Evolutionary conservation across 2,113 vertebrate genomes (phyloP).

Genomic region (Tachysurus vachellii): DNA sequence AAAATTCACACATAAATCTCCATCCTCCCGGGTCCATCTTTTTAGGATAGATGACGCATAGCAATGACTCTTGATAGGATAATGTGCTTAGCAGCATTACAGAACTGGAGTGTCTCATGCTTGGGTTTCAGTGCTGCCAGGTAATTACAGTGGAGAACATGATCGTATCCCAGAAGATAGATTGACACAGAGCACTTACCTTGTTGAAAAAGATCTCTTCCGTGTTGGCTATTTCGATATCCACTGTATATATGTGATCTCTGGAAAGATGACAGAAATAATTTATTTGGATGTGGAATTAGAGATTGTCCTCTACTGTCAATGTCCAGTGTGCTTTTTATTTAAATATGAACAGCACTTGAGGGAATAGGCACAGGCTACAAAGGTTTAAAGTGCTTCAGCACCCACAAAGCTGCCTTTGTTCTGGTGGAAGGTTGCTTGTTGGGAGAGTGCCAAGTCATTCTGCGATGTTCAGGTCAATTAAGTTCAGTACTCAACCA

Average conservation of each 20-base stretch:
- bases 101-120: constrained; percentile 38
- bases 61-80: constrained; percentile 68
- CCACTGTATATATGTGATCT: constrained; percentile 99
- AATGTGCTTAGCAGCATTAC: constrained; percentile 70
- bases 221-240: constrained; percentile 86
- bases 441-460: constrained; percentile 74
- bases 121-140: constrained; percentile 48
- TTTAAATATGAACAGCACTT: constrained; percentile 56
- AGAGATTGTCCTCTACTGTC: not conserved
- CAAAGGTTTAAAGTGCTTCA: constrained; percentile 69
- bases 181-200: constrained; percentile 78
- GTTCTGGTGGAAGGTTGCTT: constrained; percentile 64
- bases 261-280: constrained; percentile 72
- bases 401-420: constrained; percentile 73
- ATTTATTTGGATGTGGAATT: not conserved
- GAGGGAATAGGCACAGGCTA: constrained; percentile 73
- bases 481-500: constrained; percentile 75
- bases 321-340: not conserved
- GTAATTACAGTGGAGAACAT: constrained; percentile 45
- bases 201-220: constrained; percentile 99
- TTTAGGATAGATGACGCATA: constrained; percentile 65
- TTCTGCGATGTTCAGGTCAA: constrained; percentile 78
- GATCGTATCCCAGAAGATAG: constrained; percentile 12
- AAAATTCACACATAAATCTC: constrained; percentile 46
- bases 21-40: constrained; percentile 40